Evolutionary conservation across 2,888 invertebrate genomes (phyloP).

Genomic region (Drosophila birchii): DNA sequence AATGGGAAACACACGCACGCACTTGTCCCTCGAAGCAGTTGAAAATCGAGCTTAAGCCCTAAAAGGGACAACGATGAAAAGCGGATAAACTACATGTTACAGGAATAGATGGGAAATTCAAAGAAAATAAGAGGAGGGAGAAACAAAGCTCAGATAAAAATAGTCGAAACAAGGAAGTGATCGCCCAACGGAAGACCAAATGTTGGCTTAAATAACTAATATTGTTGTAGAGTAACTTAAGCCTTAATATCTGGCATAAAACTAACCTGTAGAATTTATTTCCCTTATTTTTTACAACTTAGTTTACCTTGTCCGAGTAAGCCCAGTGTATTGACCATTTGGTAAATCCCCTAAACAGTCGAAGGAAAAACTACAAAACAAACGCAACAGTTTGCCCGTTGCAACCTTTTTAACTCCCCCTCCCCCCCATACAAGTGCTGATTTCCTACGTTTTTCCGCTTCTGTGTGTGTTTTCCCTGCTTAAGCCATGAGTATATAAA

Average conservation of each 20-base stretch:
- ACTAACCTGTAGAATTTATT: constrained; percentile 5
- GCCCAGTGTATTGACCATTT: constrained; percentile 22
- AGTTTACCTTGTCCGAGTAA: background rate
- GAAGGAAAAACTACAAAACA: constrained; percentile 18
- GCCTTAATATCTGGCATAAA: background rate
- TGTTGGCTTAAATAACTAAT: constrained; percentile 4
- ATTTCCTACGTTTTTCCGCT: constrained; percentile 24
- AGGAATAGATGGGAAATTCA: constrained; percentile 36
- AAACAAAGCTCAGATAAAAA: constrained; percentile 5
- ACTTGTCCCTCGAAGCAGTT: constrained; percentile 28
- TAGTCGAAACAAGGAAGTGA: background rate
- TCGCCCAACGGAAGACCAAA: background rate
- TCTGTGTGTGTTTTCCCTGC: constrained; percentile 21
- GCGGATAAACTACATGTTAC: constrained; percentile 55
- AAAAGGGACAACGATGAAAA: constrained; percentile 56
- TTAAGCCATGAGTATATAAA: constrained; percentile 46
- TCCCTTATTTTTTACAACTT: background rate
- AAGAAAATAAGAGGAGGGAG: background rate
- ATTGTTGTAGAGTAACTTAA: background rate
- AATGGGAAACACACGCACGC: constrained; percentile 13
- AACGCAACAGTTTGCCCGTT: constrained; percentile 31
- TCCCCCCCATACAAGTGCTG: constrained; percentile 19
- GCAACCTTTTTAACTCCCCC: constrained; percentile 15
- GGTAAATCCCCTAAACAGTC: constrained; percentile 26
- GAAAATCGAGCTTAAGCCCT: constrained; percentile 45